Conservation (phyloP, 2,797 vertebrate species). For the Hydrocynus forskahlii region DNA sequence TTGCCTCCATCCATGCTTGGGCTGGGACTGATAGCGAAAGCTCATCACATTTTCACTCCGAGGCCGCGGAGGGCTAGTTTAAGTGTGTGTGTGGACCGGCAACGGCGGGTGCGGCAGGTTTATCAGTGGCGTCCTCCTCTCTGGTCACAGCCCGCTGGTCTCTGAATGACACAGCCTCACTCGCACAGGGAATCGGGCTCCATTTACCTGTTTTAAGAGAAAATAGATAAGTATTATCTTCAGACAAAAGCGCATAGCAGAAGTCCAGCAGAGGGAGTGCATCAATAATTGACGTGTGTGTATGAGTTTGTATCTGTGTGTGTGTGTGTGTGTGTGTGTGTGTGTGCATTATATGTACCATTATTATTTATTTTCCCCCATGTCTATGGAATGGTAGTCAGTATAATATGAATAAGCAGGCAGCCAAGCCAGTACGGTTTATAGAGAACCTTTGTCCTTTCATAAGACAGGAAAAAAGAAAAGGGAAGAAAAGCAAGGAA, state of each 20-base stretch:
- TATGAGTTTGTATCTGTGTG: neutral
- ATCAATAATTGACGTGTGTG: constrained; percentile 1
- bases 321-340: neutral
- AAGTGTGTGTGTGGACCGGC: constrained; percentile 42
- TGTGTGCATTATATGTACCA: neutral
- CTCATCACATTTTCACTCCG: constrained; percentile 68
- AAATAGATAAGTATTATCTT: constrained; percentile 51
- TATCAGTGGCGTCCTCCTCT: constrained; percentile 56
- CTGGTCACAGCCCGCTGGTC: constrained; percentile 61
- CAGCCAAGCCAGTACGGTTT: neutral
- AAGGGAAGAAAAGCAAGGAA: neutral
- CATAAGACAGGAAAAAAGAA: neutral
- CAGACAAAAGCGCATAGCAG: neutral
- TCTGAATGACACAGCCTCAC: constrained; percentile 59
- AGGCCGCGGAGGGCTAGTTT: constrained; percentile 60
- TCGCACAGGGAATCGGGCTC: constrained; percentile 64
- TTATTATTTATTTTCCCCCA: neutral
- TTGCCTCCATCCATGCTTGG: constrained; percentile 75
- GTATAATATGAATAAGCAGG: neutral
- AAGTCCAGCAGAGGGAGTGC: neutral
- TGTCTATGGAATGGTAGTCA: neutral
- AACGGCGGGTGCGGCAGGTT: constrained; percentile 52
- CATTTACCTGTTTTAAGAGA: constrained; percentile 70
- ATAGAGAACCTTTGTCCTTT: constrained; percentile 5
- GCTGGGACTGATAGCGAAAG: constrained; percentile 60